Conservation (phyloP, 2,113 vertebrate species). For the Solea solea region DNA sequence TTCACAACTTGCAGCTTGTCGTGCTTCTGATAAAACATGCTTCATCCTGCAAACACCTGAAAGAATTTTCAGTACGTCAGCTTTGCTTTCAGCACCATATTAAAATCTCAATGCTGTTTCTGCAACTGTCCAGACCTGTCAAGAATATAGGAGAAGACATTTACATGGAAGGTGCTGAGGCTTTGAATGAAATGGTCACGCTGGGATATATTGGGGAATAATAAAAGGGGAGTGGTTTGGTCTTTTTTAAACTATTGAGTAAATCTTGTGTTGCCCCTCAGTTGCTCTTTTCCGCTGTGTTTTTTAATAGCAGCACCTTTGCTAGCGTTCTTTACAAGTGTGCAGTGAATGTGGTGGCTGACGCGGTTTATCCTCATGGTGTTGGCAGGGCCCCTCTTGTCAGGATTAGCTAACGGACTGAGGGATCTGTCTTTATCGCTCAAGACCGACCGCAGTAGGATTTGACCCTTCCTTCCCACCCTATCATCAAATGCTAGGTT, state of each 20-base stretch:
- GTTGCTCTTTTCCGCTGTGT: not conserved
- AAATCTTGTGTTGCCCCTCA: not conserved
- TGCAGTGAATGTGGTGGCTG: constrained; percentile 15
- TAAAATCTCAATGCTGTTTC: not conserved
- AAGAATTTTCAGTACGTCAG: not conserved
- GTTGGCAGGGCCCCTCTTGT: constrained; percentile 62
- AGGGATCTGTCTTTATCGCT: constrained; percentile 62
- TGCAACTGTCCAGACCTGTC: not conserved
- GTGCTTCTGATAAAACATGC: not conserved
- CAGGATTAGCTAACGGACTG: constrained; percentile 65
- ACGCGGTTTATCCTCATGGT: constrained; percentile 67
- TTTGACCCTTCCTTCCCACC: constrained; percentile 43
- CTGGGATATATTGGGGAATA: not conserved
- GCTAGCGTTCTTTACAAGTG: constrained; percentile 28
- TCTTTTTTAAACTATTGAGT: not conserved
- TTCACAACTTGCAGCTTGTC: not conserved
- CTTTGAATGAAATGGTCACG: not conserved
- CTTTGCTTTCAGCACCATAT: not conserved
- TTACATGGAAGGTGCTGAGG: not conserved
- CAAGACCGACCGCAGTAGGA: constrained; percentile 43
- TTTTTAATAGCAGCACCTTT: constrained; percentile 36
- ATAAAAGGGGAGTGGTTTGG: not conserved
- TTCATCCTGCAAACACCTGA: constrained; percentile 7
- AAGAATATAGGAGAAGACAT: not conserved
- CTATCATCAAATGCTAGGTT: constrained; percentile 54